Conservation (phyloP, 2,888 invertebrate species). For the Eupeodes latifasciatus region DNA sequence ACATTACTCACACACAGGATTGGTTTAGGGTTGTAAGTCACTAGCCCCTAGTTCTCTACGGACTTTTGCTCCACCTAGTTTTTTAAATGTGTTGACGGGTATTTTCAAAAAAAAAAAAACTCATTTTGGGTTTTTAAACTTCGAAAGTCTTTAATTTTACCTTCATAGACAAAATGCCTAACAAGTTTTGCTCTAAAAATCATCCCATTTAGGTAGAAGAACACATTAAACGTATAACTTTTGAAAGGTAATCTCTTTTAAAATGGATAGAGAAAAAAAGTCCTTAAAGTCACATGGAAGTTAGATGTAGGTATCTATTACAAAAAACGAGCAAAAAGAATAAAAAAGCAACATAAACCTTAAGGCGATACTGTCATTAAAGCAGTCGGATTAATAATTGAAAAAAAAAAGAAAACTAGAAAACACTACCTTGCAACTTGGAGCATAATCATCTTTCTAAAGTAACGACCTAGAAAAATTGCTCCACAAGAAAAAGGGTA, state of each 20-base stretch:
- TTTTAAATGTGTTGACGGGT: no score
- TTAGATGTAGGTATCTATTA: conserved; percentile 14
- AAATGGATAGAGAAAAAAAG: not conserved
- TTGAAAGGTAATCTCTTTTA: conserved; percentile 13
- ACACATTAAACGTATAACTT: not conserved
- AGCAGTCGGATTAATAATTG: conserved; percentile 40
- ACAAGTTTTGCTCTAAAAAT: not conserved
- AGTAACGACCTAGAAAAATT: conserved; percentile 68
- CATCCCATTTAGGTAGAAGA: not conserved
- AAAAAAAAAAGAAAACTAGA: not conserved
- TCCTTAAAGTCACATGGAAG: conserved; percentile 29
- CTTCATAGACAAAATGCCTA: not conserved
- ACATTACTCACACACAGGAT: no score
- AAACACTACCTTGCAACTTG: conserved; percentile 39
- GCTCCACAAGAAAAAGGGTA: conserved; percentile 45
- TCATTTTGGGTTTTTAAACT: not conserved
- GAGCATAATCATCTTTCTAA: conserved; percentile 40
- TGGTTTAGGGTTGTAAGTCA: no score
- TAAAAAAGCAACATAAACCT: not conserved
- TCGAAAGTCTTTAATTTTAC: not conserved
- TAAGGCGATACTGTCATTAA: conserved; percentile 37
- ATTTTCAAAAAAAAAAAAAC: no score
- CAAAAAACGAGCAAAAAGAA: conserved; percentile 2
- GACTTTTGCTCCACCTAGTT: no score
- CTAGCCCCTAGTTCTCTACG: no score